phyloP scores from a whole-genome alignment of 2,888 invertebrate species.

The Drosophila suboccidentalis region DNA sequence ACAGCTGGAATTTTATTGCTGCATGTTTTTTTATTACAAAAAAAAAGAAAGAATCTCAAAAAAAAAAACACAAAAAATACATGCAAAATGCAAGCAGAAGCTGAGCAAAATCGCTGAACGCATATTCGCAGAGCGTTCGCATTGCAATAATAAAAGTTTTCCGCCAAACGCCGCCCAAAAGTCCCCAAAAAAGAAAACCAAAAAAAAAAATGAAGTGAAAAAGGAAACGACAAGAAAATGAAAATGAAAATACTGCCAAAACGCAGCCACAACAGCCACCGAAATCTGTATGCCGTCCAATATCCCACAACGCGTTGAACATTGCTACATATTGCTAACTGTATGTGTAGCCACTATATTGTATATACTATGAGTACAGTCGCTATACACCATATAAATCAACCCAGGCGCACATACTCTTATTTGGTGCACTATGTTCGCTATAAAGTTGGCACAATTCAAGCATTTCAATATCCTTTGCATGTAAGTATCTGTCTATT shows the following conservation, averaged over 20 bases:
- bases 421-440: conserved; percentile 49
- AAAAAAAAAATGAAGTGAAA: conserved; percentile 7
- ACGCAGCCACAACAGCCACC: conserved; percentile 59
- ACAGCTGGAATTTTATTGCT: conserved; percentile 81
- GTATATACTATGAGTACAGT: conserved; percentile 37
- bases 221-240: conserved; percentile 50
- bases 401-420: conserved; percentile 61
- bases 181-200: conserved; percentile 25
- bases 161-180: conserved; percentile 39
- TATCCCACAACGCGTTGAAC: conserved; percentile 52
- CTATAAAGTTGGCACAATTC: conserved; percentile 52
- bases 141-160: conserved; percentile 75
- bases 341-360: conserved; percentile 33
- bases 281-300: conserved; percentile 64
- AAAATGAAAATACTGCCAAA: conserved; percentile 49
- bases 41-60: conserved; percentile 13
- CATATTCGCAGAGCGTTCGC: conserved; percentile 64
- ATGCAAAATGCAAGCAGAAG: conserved; percentile 54
- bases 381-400: conserved; percentile 61
- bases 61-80: conserved; percentile 23
- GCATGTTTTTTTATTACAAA: conserved; percentile 71
- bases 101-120: conserved; percentile 70
- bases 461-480: conserved; percentile 25
- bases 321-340: conserved; percentile 24
- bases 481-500: neutral